Evolutionary conservation across 2,113 vertebrate genomes (phyloP).

Genomic region (Argyrosomus japonicus): DNA sequence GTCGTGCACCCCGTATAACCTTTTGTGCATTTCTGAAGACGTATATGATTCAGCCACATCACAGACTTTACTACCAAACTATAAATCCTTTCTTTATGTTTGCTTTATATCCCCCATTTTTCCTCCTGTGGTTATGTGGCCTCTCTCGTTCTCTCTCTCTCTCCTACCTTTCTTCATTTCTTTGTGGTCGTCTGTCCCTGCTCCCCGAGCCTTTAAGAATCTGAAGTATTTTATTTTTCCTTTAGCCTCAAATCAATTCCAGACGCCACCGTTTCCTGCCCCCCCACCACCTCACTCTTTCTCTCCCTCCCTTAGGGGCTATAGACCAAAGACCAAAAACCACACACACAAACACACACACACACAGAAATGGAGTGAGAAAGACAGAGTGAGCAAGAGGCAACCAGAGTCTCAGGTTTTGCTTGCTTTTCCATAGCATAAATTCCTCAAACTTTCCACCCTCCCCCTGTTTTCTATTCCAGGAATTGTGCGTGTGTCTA

Average conservation of each 20-base stretch:
- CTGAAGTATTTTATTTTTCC: slow-evolving; percentile 84
- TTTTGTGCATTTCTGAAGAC: background rate
- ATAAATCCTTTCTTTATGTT: slow-evolving; percentile 30
- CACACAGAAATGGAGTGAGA: slow-evolving; percentile 19
- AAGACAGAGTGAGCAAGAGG: slow-evolving; percentile 16
- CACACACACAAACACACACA: slow-evolving; percentile 55
- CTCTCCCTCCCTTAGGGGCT: slow-evolving; percentile 48
- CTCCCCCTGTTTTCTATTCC: slow-evolving; percentile 28
- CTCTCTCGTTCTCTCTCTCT: slow-evolving; percentile 10
- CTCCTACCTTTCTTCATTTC: slow-evolving; percentile 43
- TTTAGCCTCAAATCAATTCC: slow-evolving; percentile 85
- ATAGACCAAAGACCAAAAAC: slow-evolving; percentile 35
- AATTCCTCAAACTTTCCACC: slow-evolving; percentile 48
- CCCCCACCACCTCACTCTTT: slow-evolving; percentile 33
- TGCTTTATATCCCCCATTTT: background rate
- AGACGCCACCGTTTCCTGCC: slow-evolving; percentile 83
- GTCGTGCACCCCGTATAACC: background rate
- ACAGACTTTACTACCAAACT: slow-evolving; percentile 12
- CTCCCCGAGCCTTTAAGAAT: slow-evolving; percentile 79
- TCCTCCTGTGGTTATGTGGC: slow-evolving; percentile 39
- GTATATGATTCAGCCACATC: background rate
- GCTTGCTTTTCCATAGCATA: slow-evolving; percentile 46
- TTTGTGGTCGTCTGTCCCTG: slow-evolving; percentile 69
- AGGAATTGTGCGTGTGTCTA: slow-evolving; percentile 31
- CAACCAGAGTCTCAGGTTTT: slow-evolving; percentile 37